A percentile compares a stretch with the other conserved stretches of the same genome.
These are phyloP conservation scores for Girardia tigrina DNA, from an alignment of 2,888 invertebrate species.

Conservation along the genomic window DNA sequence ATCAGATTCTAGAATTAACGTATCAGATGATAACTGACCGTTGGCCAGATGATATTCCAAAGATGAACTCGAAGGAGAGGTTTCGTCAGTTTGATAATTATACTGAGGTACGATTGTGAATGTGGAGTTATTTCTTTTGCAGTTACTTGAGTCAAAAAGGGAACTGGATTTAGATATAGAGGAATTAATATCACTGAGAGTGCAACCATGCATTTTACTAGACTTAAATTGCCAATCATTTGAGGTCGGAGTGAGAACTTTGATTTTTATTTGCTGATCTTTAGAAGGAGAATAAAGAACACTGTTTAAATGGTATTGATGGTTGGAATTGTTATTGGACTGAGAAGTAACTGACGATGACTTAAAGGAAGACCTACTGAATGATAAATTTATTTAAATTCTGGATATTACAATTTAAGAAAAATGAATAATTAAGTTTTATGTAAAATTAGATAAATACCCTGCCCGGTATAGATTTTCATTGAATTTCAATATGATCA, in stretches of 20 bases:
- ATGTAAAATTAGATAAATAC: no score
- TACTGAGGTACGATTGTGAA: conserved; percentile 8
- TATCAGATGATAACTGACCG: background rate
- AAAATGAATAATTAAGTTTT: no score
- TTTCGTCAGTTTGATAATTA: conserved; percentile 23
- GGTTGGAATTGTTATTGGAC: background rate
- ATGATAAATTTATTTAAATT: no score
- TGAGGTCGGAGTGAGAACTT: background rate
- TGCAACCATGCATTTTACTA: conserved; percentile 6
- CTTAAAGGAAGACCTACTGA: conserved; percentile 12
- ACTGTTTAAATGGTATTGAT: background rate
- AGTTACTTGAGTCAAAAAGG: background rate
- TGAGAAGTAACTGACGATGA: background rate
- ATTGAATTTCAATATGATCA: no score
- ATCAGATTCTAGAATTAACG: conserved; percentile 7
- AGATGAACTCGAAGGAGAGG: conserved; percentile 8
- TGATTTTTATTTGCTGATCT: conserved; percentile 12
- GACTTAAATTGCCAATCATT: conserved; percentile 3
- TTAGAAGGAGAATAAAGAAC: background rate
- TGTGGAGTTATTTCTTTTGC: background rate
- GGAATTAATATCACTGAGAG: conserved; percentile 12
- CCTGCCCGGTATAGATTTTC: no score
- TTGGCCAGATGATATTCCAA: conserved; percentile 9
- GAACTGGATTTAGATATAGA: background rate
- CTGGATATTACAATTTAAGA: no score